phyloP scores from a whole-genome alignment of 2,113 vertebrate species.

The Chloropsis cyanopogon region DNA sequence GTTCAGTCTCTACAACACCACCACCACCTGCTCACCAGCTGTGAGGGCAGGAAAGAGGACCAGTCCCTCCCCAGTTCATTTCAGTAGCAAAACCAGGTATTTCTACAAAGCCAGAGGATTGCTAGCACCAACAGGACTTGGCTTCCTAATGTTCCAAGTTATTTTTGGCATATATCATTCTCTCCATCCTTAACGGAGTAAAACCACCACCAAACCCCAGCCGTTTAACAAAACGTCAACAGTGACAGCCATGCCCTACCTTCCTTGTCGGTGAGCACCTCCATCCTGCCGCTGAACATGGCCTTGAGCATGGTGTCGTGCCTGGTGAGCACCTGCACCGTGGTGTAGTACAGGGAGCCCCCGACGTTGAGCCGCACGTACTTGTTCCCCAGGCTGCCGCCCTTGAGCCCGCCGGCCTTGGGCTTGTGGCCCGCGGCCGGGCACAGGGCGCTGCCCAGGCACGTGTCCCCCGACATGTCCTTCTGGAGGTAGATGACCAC shows the following conservation, averaged over 20 bases:
- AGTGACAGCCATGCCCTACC: constrained; percentile 56
- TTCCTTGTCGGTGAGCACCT: constrained; percentile 94
- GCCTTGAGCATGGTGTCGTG: constrained; percentile 91
- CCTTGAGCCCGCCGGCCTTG: constrained; percentile 75
- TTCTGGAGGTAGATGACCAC: constrained; percentile 94
- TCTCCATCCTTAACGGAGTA: accelerated
- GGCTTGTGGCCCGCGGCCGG: constrained; percentile 68
- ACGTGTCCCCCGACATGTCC: constrained; percentile 93
- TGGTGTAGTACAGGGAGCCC: constrained; percentile 88
- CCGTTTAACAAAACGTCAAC: not conserved
- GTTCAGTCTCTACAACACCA: not conserved
- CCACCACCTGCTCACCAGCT: not conserved
- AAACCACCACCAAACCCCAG: not conserved
- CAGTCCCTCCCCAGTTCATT: not conserved
- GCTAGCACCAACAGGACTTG: not conserved
- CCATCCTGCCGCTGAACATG: constrained; percentile 95
- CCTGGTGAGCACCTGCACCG: constrained; percentile 86
- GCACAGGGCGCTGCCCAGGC: constrained; percentile 71
- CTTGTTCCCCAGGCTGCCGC: constrained; percentile 82
- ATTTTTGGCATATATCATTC: not conserved
- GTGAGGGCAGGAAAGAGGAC: not conserved
- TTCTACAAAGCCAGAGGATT: not conserved
- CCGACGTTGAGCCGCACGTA: constrained; percentile 92
- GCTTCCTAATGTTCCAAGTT: not conserved
- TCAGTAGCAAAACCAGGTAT: not conserved